Evolutionary conservation across 2,113 vertebrate species (phyloP), one percentile per base, ranked within the genome.

Genomic region (Typhlomys cinereus): DNA sequence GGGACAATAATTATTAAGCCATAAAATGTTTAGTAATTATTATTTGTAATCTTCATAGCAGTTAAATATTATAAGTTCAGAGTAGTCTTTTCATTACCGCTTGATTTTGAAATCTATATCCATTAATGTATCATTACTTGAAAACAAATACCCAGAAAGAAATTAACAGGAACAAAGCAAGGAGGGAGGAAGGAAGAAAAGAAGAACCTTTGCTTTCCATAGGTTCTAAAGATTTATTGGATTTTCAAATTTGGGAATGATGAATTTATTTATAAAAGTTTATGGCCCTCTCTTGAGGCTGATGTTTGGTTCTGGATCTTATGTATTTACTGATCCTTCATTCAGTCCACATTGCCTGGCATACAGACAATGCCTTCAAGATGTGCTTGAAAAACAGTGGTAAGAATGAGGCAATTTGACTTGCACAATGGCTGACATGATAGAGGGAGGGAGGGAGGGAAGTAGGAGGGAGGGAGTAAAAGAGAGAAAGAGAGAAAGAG

Each of bases 371-470:
- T 2, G 61, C 0, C 5, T 27, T 89, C 85, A 34, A 73, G 85
- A 82, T 85, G 20, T 79, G 34, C 36, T 95, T 86, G 13, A 66
- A 79, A 90, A 90, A 78, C 31, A 41, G 1, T 71, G 34, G 36
- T 75, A 69, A 87, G 41, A n/a, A 85, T 9, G 13, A 78, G 5
- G 62, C 25, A 91, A 93, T 44, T 46, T n/a, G 5, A 64, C 14
- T 48, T 44, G 5, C 61, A 36, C 75, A 41, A 73, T 39, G n/a
- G 64, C 74, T n/a, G n/a, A n/a, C n/a, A n/a, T n/a, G n/a, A n/a
- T n/a, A n/a, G n/a, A n/a, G n/a, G n/a, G n/a, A n/a, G n/a, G n/a
- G n/a, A n/a, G n/a, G n/a, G n/a, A n/a, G n/a, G n/a, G n/a, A n/a
- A n/a, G n/a, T n/a, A n/a, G n/a, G n/a, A n/a, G n/a, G n/a, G n/a